Evolutionary conservation across 2,113 vertebrate genomes (phyloP).

Genomic region (Amazona guildingii): DNA sequence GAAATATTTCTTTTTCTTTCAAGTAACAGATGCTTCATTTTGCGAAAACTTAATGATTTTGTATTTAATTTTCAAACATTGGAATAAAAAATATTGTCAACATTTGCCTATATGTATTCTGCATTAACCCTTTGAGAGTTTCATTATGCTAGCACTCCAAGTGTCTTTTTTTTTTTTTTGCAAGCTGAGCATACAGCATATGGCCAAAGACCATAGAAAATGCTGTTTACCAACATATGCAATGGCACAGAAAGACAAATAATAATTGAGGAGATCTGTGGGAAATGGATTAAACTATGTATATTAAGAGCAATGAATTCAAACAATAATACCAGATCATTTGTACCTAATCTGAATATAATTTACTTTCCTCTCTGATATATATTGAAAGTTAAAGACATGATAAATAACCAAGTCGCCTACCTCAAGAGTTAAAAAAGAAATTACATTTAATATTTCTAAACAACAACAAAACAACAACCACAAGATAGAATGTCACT

Average conservation of each 20-base stretch:
- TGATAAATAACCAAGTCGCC: neutral
- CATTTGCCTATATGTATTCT: conserved; percentile 81
- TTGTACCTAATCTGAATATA: neutral
- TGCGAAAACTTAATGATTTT: conserved; percentile 80
- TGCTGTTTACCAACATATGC: conserved; percentile 36
- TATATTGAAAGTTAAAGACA: neutral
- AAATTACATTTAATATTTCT: neutral
- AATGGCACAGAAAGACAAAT: conserved; percentile 51
- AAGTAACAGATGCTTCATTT: conserved; percentile 83
- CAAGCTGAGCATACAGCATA: conserved; percentile 31
- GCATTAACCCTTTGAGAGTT: conserved; percentile 74
- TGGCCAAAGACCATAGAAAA: conserved; percentile 20
- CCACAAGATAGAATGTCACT: neutral
- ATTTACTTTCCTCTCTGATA: conserved; percentile 8
- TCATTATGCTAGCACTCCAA: conserved; percentile 51
- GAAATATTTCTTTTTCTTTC: conserved; percentile 82
- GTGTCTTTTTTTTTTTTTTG: neutral
- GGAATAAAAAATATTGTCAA: conserved; percentile 82
- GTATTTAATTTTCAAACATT: conserved; percentile 83
- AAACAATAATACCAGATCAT: neutral
- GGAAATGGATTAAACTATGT: conserved; percentile 21
- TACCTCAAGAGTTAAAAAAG: neutral
- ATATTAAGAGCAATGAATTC: conserved; percentile 12
- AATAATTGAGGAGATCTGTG: conserved; percentile 6
- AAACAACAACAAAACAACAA: neutral